These are phyloP conservation scores for Hippoglossus hippoglossus DNA, from an alignment of 2,797 vertebrate species.

Conservation along the genomic window DNA sequence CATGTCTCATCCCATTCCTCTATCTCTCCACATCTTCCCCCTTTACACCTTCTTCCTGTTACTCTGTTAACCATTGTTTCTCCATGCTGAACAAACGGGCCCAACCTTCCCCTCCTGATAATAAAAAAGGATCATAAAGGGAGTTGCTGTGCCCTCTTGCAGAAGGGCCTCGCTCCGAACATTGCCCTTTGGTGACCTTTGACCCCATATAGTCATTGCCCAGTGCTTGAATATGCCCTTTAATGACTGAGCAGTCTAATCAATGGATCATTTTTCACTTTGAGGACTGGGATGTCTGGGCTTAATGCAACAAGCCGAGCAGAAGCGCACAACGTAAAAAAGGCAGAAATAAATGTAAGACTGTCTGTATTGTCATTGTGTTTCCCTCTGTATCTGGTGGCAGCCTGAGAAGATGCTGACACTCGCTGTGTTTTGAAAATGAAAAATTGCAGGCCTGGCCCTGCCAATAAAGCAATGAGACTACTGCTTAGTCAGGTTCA, in stretches of 20 bases:
- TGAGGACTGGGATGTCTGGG: conserved; percentile 37
- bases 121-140: conserved; percentile 75
- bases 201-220: conserved; percentile 74
- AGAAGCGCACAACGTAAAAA: neutral
- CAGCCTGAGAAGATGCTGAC: conserved; percentile 20
- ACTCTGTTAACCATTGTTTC: conserved; percentile 50
- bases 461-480: conserved; percentile 86
- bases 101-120: conserved; percentile 8
- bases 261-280: conserved; percentile 82
- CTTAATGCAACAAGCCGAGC: conserved; percentile 7
- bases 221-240: conserved; percentile 77
- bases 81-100: conserved; percentile 30
- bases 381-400: conserved; percentile 8
- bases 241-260: conserved; percentile 82
- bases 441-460: conserved; percentile 52
- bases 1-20: conserved; percentile 28
- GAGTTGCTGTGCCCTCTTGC: conserved; percentile 67
- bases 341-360: conserved; percentile 17
- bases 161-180: conserved; percentile 67
- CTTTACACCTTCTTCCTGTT: conserved; percentile 55
- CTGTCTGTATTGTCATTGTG: conserved; percentile 5
- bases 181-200: conserved; percentile 83
- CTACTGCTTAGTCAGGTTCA: conserved; percentile 89
- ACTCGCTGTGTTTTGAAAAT: conserved; percentile 53
- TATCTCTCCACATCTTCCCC: conserved; percentile 13